Evolutionary conservation across 37 sponge, comb jelly and placozoan genomes (phyloP), one percentile per base, ranked within the genome.

Genomic region (Tethya wilhelma): DNA sequence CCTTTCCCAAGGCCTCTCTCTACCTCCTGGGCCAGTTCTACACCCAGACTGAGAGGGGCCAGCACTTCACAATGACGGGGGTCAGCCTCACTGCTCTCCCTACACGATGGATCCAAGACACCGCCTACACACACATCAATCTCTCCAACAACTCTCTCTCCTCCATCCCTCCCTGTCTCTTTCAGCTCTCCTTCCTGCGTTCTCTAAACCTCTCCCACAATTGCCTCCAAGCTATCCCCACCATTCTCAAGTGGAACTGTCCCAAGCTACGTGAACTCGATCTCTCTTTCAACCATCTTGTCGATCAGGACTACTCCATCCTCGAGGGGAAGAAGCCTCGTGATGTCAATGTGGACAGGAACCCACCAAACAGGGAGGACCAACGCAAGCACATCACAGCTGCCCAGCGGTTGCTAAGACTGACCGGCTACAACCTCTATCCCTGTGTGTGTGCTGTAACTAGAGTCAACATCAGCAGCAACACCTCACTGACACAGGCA

Each of bases 341-440:
- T 32, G 57, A 75, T 17, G 34, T 23, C 49, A 62, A 63, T 38
- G 31, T 64, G 34, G 43, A 81, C 53, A 7, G 14, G 19, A 68
- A 69, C 46, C 49, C 53, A 26, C 63, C 80, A 23, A 66, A 42
- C 28, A 60, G 37, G 1, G 67, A 22, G 22, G 66, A 74, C n/a
- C 75, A 75, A 75, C 49, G 56, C 14, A 29, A 2, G 0, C 68
- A 66, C 3, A 56, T 56, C 19, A 4, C 49, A 0, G 81, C 79
- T 17, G 75, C 67, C 32, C 87, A 65, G 38, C 4, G 59, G 2
- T 7, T 80, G 8, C 59, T 73, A 26, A 28, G 30, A 0, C 65
- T 86, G 33, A 88, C 88, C n/a, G 83, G 88, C 38, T 81, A 82
- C 60, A 88, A 81, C 34, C 69, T 88, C 56, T 82, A 88, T 38